These are phyloP conservation scores for Diadumene lineata DNA, from an alignment of 92 coral and sea anemone species.

Conservation along the genomic window DNA sequence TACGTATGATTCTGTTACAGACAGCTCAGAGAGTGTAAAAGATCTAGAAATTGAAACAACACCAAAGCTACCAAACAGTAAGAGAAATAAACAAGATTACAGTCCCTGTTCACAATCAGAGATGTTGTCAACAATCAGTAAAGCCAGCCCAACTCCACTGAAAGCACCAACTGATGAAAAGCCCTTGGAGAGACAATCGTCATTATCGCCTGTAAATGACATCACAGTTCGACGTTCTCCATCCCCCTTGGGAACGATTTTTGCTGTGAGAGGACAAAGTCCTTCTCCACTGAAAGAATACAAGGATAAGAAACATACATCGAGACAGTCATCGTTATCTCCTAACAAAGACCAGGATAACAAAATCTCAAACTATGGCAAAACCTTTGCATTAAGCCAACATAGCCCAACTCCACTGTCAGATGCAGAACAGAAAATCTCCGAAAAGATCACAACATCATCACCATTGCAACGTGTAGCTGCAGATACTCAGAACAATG, in stretches of 20 bases:
- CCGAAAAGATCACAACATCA: background rate
- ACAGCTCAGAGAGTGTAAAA: background rate
- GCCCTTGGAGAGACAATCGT: background rate
- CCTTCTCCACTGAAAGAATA: slow-evolving; percentile 3
- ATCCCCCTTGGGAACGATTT: slow-evolving; percentile 15
- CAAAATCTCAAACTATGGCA: background rate
- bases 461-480: background rate
- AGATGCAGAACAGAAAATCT: background rate
- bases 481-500: background rate
- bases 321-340: background rate
- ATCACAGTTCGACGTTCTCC: background rate
- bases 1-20: no score
- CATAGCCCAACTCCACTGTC: slow-evolving; percentile 18
- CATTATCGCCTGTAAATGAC: slow-evolving; percentile 16
- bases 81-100: background rate
- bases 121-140: slow-evolving; percentile 6
- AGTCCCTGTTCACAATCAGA: background rate
- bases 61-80: background rate
- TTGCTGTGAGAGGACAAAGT: slow-evolving; percentile 27
- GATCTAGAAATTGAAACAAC: background rate
- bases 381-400: slow-evolving; percentile 2
- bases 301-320: background rate
- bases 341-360: background rate
- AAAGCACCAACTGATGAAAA: slow-evolving; percentile 1
- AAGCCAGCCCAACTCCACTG: slow-evolving; percentile 25